phyloP scores from a whole-genome alignment of 2,797 vertebrate species.

The Cuniculus paca region DNA sequence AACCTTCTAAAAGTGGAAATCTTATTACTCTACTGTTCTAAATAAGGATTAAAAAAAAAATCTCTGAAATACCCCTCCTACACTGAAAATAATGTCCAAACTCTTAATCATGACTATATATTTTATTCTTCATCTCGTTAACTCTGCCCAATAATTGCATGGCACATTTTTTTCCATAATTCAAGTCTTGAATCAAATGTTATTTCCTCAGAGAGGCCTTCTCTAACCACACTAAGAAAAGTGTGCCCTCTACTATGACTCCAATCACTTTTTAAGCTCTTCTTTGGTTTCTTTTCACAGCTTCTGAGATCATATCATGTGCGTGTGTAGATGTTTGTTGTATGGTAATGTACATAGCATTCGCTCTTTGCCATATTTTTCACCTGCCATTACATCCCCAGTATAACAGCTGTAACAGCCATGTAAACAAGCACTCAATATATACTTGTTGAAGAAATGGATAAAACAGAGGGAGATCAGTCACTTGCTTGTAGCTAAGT shows the following conservation, averaged over 20 bases:
- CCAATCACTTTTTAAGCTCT: neutral
- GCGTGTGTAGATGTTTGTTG: neutral
- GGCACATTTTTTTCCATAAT: neutral
- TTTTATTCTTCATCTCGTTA: neutral
- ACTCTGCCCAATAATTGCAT: neutral
- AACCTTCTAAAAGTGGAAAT: conserved; percentile 38
- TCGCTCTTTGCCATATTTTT: conserved; percentile 13
- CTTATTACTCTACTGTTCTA: neutral
- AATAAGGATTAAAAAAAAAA: neutral
- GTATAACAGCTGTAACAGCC: neutral
- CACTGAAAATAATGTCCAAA: neutral
- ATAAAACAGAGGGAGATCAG: neutral
- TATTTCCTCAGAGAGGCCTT: neutral
- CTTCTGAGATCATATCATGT: neutral
- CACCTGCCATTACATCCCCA: neutral
- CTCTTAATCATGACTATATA: neutral
- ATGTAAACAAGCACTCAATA: neutral
- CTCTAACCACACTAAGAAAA: neutral
- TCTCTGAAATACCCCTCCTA: neutral
- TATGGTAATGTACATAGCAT: neutral
- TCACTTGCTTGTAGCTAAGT: neutral
- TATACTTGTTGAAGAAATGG: neutral
- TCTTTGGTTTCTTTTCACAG: neutral
- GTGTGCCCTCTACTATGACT: neutral
- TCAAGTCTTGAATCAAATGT: neutral